Evolutionary conservation across 2,888 invertebrate genomes (phyloP).

Genomic region (Saturnia pavonia): DNA sequence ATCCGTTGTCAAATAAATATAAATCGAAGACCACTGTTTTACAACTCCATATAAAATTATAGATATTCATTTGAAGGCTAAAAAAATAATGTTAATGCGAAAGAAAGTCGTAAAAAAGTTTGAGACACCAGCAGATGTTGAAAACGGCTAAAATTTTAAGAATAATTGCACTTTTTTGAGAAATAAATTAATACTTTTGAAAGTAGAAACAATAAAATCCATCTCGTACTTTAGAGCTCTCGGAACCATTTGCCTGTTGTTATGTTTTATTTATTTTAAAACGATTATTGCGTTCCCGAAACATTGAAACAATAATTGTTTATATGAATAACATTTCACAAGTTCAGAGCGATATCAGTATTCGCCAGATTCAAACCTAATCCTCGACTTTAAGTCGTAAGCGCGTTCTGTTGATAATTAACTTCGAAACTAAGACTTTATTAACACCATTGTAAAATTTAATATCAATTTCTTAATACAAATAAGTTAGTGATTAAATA

Average conservation of each 20-base stretch:
- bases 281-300: not conserved
- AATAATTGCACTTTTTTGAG: too few species aligned
- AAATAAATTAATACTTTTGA: too few species aligned
- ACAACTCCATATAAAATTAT: too few species aligned
- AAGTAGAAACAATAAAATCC: not conserved
- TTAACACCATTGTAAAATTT: not conserved
- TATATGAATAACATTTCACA: not conserved
- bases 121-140: too few species aligned
- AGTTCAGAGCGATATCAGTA: not conserved
- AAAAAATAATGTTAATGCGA: too few species aligned
- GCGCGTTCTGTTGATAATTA: not conserved
- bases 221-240: not conserved
- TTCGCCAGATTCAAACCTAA: constrained; percentile 1
- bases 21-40: too few species aligned
- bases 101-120: too few species aligned
- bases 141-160: too few species aligned
- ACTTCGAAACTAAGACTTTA: not conserved
- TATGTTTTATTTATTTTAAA: too few species aligned
- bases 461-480: not conserved
- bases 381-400: constrained; percentile 2
- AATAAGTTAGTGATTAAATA: not conserved
- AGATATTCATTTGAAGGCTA: too few species aligned
- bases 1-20: too few species aligned
- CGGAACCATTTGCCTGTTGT: not conserved
- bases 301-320: not conserved